Conservation (phyloP, 2,888 invertebrate genomes). For the Sesia bembeciformis region DNA sequence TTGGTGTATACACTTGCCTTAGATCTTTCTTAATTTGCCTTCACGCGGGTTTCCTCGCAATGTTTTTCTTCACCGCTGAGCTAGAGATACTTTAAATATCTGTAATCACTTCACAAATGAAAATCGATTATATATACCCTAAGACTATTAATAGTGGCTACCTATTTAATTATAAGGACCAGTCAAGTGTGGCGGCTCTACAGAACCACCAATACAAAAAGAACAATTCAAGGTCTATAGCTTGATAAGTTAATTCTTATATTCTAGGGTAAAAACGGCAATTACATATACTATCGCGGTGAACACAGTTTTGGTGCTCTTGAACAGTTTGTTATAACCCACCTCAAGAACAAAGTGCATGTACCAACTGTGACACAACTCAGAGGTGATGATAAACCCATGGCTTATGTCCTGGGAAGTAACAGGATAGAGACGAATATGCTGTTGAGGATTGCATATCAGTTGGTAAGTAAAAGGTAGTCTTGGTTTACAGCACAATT, state of each 20-base stretch:
- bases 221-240: too few species aligned
- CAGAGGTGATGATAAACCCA: constrained; percentile 35
- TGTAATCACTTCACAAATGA: too few species aligned
- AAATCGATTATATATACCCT: too few species aligned
- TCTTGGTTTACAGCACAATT: too few species aligned
- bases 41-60: too few species aligned
- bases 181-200: too few species aligned
- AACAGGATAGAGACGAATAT: constrained; percentile 72
- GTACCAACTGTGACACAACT: constrained; percentile 34
- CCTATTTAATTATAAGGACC: neutral
- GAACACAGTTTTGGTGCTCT: constrained; percentile 74
- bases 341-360: constrained; percentile 48
- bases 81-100: too few species aligned
- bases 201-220: too few species aligned
- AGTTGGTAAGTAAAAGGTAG: constrained; percentile 74
- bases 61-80: too few species aligned
- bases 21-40: too few species aligned
- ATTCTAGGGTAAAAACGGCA: constrained; percentile 61
- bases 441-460: constrained; percentile 79
- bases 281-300: constrained; percentile 76
- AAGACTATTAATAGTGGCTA: too few species aligned
- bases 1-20: too few species aligned
- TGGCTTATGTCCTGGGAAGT: constrained; percentile 66
- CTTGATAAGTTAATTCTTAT: neutral
- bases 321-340: constrained; percentile 77